phyloP scores from a whole-genome alignment of 37 sponge, comb jelly and placozoan genomes.

The Aphrocallistes beatrix region DNA sequence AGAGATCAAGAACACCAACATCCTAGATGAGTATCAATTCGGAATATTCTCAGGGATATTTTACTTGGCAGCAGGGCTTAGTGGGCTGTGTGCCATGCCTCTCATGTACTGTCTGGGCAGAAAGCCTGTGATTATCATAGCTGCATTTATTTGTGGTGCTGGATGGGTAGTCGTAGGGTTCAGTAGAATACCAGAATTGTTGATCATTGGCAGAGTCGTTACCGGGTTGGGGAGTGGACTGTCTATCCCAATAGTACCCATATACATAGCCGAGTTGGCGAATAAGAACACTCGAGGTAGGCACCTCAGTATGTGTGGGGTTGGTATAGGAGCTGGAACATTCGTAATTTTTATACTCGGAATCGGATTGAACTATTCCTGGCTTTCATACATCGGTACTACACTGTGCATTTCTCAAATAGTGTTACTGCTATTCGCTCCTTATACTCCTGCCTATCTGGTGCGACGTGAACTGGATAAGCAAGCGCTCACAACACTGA shows the following conservation, averaged over 20 bases:
- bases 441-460: neutral
- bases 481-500: neutral
- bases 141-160: neutral
- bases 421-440: neutral
- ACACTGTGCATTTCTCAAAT: neutral
- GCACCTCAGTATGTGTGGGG: neutral
- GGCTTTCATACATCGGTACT: neutral
- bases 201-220: neutral
- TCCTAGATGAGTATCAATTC: neutral
- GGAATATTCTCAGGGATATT: neutral
- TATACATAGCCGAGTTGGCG: neutral
- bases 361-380: neutral
- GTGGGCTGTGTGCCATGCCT: neutral
- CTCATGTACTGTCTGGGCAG: neutral
- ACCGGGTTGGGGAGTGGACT: neutral
- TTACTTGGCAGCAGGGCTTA: neutral
- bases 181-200: neutral
- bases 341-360: neutral
- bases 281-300: conserved; percentile 9
- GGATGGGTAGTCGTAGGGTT: neutral
- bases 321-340: neutral
- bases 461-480: neutral
- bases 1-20: neutral
- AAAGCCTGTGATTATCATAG: neutral
- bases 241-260: neutral